Percentiles rank a stretch among this genome's conserved stretches.
phyloP scores from a whole-genome alignment of 2,888 invertebrate genomes.

The Limnephilus auricula region DNA sequence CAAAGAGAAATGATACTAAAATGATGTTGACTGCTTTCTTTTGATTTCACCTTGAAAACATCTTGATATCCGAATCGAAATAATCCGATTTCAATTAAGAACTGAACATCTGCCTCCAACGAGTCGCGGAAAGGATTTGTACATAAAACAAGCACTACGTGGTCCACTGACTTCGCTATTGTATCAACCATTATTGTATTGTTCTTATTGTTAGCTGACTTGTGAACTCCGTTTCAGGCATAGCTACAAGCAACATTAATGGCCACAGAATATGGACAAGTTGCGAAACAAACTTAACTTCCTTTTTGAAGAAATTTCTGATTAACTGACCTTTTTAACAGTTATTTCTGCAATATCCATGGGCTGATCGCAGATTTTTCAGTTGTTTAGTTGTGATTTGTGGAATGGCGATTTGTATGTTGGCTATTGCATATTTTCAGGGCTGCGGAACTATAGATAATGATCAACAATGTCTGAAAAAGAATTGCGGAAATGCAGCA shows the following conservation, averaged over 20 bases:
- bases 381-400: background rate
- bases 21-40: background rate
- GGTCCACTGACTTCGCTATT: conserved; percentile 63
- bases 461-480: background rate
- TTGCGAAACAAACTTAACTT: conserved; percentile 54
- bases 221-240: background rate
- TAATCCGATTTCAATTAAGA: background rate
- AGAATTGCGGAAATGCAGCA: conserved; percentile 34
- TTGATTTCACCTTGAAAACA: conserved; percentile 16
- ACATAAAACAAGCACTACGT: conserved; percentile 14
- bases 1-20: background rate
- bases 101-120: background rate
- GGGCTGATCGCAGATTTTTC: conserved; percentile 20
- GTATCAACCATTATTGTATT: conserved; percentile 47
- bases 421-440: conserved; percentile 37
- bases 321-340: conserved; percentile 15
- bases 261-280: conserved; percentile 37
- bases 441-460: conserved; percentile 44
- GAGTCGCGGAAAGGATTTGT: background rate
- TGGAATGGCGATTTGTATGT: background rate
- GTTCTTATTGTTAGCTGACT: conserved; percentile 46
- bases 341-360: background rate
- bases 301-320: conserved; percentile 57
- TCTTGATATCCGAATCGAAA: conserved; percentile 30
- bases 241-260: conserved; percentile 30